A percentile compares a stretch with the other conserved stretches of the same genome.
These are phyloP conservation scores for Verasper variegatus DNA, from an alignment of 2,113 vertebrate genomes.

Conservation along the genomic window DNA sequence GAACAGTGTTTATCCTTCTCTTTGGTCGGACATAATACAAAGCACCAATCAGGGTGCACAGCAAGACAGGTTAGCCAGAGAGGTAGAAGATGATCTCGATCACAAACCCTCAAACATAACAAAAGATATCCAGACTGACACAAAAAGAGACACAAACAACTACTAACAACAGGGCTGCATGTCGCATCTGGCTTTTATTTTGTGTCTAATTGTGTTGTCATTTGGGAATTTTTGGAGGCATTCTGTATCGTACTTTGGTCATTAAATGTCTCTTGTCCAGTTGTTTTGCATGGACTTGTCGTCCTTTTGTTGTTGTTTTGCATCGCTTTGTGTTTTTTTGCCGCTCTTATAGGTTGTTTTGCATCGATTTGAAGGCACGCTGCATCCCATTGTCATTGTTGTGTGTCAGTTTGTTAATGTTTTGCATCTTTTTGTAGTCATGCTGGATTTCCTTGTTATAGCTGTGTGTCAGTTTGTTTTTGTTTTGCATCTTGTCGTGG, in stretches of 20 bases:
- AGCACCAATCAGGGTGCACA: background rate
- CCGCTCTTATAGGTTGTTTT: background rate
- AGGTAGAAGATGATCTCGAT: slow-evolving; percentile 20
- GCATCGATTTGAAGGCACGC: too few species aligned
- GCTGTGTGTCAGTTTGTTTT: background rate
- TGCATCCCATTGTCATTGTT: too few species aligned
- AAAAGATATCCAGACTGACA: background rate
- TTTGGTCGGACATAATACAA: slow-evolving; percentile 8
- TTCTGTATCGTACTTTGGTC: background rate
- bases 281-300: too few species aligned
- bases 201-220: background rate
- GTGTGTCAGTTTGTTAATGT: too few species aligned
- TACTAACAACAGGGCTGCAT: background rate
- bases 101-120: background rate
- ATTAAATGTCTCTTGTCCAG: background rate
- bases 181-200: too few species aligned
- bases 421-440: too few species aligned
- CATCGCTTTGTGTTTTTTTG: too few species aligned
- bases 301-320: too few species aligned
- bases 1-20: slow-evolving; percentile 9
- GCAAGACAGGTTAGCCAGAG: slow-evolving; percentile 19
- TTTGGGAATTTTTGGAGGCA: background rate
- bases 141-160: too few species aligned
- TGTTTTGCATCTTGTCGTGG: too few species aligned
- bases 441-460: background rate